Evolutionary conservation across 2,797 vertebrate genomes (phyloP).

Genomic region (Mus caroli): DNA sequence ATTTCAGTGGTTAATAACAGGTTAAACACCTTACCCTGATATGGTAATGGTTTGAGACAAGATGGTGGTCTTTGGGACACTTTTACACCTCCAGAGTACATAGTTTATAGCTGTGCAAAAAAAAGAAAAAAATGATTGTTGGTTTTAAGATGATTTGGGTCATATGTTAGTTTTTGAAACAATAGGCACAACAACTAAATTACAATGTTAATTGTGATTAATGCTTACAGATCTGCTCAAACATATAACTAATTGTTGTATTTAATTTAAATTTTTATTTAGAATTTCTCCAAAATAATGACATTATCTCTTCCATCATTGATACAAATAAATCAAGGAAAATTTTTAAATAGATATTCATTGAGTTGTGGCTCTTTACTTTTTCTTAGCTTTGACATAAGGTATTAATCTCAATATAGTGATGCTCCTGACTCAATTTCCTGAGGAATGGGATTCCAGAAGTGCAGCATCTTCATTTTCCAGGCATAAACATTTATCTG

Average conservation of each 20-base stretch:
- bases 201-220: not conserved
- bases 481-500: not conserved
- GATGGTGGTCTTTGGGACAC: fast-evolving
- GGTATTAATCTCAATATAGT: not conserved
- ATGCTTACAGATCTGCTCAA: not conserved
- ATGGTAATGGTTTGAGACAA: not conserved
- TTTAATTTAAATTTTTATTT: not conserved
- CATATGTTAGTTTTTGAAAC: not conserved
- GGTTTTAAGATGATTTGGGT: not conserved
- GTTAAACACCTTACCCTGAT: too few species aligned
- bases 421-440: not conserved
- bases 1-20: not conserved
- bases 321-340: not conserved
- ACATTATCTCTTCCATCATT: not conserved
- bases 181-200: not conserved
- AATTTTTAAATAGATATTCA: not conserved
- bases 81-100: not conserved
- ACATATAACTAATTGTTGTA: not conserved
- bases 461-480: not conserved
- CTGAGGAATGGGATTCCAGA: not conserved
- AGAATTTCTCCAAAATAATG: not conserved
- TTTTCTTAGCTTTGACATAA: not conserved
- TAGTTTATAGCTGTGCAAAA: not conserved
- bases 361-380: not conserved
- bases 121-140: not conserved